phyloP scores from a whole-genome alignment of 2,888 invertebrate species.

The Zhengitettix transpicula region DNA sequence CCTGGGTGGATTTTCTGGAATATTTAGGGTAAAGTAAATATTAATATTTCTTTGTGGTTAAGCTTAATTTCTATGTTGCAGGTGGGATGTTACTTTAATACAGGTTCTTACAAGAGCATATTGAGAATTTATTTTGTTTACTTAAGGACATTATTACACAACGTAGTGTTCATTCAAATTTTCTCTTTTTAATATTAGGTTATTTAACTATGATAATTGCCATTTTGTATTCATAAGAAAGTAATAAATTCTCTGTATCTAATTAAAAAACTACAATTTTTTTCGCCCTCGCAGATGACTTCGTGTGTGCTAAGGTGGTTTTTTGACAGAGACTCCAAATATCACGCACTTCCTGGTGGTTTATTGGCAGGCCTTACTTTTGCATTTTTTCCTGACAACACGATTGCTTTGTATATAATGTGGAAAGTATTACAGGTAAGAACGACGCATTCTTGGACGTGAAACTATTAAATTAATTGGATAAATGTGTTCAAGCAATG shows the following conservation, averaged over 20 bases:
- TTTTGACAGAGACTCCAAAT: conserved; percentile 39
- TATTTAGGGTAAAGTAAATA: conserved; percentile 39
- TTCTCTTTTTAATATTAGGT: too few species aligned
- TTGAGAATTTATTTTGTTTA: background rate
- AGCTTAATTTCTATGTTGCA: background rate
- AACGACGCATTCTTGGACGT: background rate
- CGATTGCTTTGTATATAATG: conserved; percentile 63
- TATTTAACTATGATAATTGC: too few species aligned
- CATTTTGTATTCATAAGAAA: too few species aligned
- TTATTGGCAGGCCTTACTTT: conserved; percentile 53
- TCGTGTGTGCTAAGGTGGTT: conserved; percentile 48
- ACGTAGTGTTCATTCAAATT: background rate
- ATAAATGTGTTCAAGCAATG: too few species aligned
- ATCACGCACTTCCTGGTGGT: conserved; percentile 52
- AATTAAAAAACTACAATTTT: too few species aligned
- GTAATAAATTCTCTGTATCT: too few species aligned
- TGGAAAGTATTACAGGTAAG: conserved; percentile 68
- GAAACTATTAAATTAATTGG: too few species aligned
- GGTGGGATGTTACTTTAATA: too few species aligned
- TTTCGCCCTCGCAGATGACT: conserved; percentile 30
- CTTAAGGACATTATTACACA: background rate
- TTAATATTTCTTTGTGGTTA: conserved; percentile 1
- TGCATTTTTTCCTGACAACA: conserved; percentile 55
- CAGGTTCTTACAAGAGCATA: background rate
- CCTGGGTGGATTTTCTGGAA: conserved; percentile 48